phyloP scores from a whole-genome alignment of 2,113 vertebrate species.

The Cochlearius cochlearius region DNA sequence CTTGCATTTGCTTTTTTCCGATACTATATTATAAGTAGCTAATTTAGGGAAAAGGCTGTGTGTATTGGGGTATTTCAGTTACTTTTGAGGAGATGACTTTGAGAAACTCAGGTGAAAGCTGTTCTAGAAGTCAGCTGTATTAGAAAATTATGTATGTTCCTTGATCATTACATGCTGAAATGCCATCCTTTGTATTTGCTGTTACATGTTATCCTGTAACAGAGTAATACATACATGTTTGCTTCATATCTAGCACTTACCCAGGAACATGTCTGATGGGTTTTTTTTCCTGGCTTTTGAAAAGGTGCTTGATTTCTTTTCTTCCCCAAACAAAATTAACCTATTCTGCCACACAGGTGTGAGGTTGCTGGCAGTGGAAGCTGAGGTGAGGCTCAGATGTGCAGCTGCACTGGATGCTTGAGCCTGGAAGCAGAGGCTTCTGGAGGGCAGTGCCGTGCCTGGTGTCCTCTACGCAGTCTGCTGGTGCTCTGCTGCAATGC shows the following conservation, averaged over 20 bases:
- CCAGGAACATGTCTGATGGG: neutral
- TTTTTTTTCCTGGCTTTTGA: neutral
- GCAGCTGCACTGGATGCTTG: neutral
- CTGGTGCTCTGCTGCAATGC: neutral
- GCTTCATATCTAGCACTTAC: neutral
- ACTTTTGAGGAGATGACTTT: neutral
- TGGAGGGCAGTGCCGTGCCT: rapidly evolving
- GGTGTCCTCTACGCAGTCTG: rapidly evolving
- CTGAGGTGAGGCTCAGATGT: neutral
- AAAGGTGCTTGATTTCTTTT: neutral
- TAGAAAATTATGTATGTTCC: neutral
- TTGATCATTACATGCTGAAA: neutral
- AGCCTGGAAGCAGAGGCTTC: neutral
- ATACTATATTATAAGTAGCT: neutral
- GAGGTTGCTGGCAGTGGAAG: neutral
- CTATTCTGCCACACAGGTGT: rapidly evolving
- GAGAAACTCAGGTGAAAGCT: neutral
- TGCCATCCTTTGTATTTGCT: neutral
- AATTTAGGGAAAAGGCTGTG: neutral
- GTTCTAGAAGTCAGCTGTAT: neutral
- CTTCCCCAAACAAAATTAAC: neutral
- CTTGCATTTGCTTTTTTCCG: neutral
- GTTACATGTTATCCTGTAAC: neutral
- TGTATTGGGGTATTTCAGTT: neutral
- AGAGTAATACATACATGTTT: neutral